Base-by-base conservation (phyloP, 2,888 invertebrate species). In the Noctuana brunneofusca region DNA sequence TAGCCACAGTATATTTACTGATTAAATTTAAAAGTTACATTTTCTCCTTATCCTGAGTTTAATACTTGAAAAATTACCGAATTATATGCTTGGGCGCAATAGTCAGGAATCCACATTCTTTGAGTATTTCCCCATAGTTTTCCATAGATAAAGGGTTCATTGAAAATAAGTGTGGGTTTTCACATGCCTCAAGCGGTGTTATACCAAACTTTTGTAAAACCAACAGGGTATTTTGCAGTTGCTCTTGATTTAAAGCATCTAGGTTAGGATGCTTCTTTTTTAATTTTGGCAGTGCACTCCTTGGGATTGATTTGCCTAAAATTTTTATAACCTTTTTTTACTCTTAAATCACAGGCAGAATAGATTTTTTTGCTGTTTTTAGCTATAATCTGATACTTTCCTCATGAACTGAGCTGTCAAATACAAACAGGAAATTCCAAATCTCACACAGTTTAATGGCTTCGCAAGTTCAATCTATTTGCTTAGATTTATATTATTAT, bases 51-150 rank as follows among this genome's bases (percentile, higher is more conserved):
- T 38, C n/a, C n/a, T n/a, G 3, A n/a, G 12, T 12, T 4, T n/a
- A n/a, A 38, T 3, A 16, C 16, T 43, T 6, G 2, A 2, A 22
- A 50, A 20, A 22, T 1, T 71, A 89, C 89, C 83, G 85, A 67
- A 89, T 86, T 56, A 90, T 84, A 69, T 87, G 78, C 67, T 86
- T 86, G 3, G 89, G 81, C 16, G 86, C 67, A 22, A 92, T 78
- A 43, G 77, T 75, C 3, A 92, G 69, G 64, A 94, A 94, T 14
- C 93, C 93, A 74, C 94, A 94, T 81, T 95, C 95, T 66, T 83
- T 84, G 12, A 95, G 79, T 49, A 94, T 92, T 72, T 90, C 87
- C 65, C 92, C 92, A 70, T 94, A 94, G 72, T 95, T 94, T 55
- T 93, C 92, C 71, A 95, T 77, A 30, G 92, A 92, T 22, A 92